Evolutionary conservation across 2,113 vertebrate genomes (phyloP), one percentile per base, ranked within the genome.

Genomic region (Sapajus apella): DNA sequence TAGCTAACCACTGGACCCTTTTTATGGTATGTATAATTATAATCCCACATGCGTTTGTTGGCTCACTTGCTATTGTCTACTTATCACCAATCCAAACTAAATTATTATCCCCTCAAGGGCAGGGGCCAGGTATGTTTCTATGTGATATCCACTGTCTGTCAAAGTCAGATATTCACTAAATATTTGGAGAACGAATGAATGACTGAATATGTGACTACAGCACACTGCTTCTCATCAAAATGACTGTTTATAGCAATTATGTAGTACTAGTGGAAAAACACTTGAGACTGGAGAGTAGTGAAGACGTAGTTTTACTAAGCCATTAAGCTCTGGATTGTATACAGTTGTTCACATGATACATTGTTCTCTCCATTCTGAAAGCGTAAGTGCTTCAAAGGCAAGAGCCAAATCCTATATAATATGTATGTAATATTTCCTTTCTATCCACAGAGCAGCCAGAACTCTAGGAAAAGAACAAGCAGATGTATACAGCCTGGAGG

Each of bases 361-460:
- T 61, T 95, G 55, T 58, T 96, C 32, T 92, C 45, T 81, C 16
- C 45, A 52, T 23, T 88, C 30, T 85, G 43, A 68, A 88, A 93
- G 27, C 72, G 12, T 73, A 52, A n/a, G 7, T 56, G 27, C 52
- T 77, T 95, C 6, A 37, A 94, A 70, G 20, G 47, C 45, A 87
- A 95, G 91, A 82, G 9, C 82, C 76, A 86, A 96, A 45, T 91
- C 37, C 86, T 68, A 32, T 11, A 40, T 58, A 56, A 83, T 76
- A 82, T 12, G 55, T 23, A 85, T 64, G 27, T 58, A 50, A 64
- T 27, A 37, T 32, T 85, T 92, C 70, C 68, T 95, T 92, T 70
- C n/a, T 87, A 52, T 82, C 32, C 64, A 20, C 13, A 77, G 56
- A 76, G 20, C 25, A 35, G 30, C 14, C 8, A 88, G n/a, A 83